phyloP scores from a whole-genome alignment of 2,113 vertebrate species.

The Microcebus tavaratra region DNA sequence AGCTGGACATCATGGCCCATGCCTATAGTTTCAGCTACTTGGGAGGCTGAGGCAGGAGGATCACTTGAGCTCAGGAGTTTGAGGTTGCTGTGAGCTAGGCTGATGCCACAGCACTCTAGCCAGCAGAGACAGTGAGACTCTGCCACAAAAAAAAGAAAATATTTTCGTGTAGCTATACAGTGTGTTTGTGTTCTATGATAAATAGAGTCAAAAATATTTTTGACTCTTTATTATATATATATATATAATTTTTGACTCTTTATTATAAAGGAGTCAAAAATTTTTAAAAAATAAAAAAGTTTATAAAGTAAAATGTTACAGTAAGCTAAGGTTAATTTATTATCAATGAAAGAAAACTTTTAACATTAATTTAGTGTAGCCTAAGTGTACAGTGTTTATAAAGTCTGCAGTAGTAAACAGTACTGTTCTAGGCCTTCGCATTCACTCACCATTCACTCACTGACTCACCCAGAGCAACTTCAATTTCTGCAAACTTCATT shows the following conservation, averaged over 20 bases:
- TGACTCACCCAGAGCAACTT: neutral
- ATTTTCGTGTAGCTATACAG: neutral
- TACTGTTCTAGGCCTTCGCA: neutral
- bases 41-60: no score
- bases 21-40: no score
- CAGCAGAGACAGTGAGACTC: no score
- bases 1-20: no score
- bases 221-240: no score
- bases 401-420: neutral
- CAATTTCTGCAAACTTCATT: neutral
- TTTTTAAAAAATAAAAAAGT: neutral
- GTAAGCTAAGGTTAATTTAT: neutral
- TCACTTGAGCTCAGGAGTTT: no score
- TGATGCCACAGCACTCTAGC: no score
- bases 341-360: neutral
- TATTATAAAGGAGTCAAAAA: neutral
- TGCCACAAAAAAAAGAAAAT: neutral
- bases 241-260: neutral
- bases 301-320: neutral
- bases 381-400: neutral
- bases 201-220: neutral
- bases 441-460: neutral
- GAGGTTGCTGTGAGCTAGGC: no score
- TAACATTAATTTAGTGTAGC: neutral
- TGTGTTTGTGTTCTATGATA: neutral